A percentile compares a stretch with the other conserved stretches of the same genome.
Conservation (phyloP, 2,888 invertebrate genomes). For the Rhingia campestris region DNA sequence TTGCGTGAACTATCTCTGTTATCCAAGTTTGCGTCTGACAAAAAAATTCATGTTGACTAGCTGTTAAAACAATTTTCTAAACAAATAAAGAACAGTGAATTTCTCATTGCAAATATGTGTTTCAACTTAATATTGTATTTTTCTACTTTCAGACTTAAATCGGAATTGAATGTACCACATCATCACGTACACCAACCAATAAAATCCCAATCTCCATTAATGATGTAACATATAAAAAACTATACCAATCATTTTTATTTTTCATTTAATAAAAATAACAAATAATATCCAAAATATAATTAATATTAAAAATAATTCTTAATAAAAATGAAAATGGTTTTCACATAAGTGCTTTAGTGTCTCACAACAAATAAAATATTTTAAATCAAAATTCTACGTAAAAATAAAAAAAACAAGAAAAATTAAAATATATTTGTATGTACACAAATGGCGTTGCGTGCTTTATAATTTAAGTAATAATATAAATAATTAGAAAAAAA, state of each 20-base stretch:
- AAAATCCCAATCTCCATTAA: constrained; percentile 10
- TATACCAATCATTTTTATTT: constrained; percentile 30
- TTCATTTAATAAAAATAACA: constrained; percentile 39
- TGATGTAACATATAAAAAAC: constrained; percentile 47
- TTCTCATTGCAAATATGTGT: too few relatives aligned
- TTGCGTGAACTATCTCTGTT: too few relatives aligned
- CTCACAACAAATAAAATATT: constrained; percentile 56
- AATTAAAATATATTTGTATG: constrained; percentile 54
- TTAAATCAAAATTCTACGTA: constrained; percentile 50
- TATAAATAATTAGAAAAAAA: constrained; percentile 22
- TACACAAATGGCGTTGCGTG: constrained; percentile 46
- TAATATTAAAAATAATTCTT: constrained; percentile 11
- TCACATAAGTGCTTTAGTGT: constrained; percentile 74
- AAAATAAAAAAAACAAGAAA: constrained; percentile 49
- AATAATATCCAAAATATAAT: constrained; percentile 34
- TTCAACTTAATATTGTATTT: neutral
- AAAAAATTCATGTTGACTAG: too few relatives aligned
- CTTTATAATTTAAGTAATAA: constrained; percentile 62
- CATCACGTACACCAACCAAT: neutral
- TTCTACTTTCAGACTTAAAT: constrained; percentile 46
- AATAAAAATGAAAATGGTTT: constrained; percentile 66
- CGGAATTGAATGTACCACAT: constrained; percentile 29
- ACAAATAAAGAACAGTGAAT: too few relatives aligned
- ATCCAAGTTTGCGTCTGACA: too few relatives aligned
- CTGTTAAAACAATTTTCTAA: too few relatives aligned